phyloP scores from a whole-genome alignment of 2,113 vertebrate species.

The Salvelinus sp. region DNA sequence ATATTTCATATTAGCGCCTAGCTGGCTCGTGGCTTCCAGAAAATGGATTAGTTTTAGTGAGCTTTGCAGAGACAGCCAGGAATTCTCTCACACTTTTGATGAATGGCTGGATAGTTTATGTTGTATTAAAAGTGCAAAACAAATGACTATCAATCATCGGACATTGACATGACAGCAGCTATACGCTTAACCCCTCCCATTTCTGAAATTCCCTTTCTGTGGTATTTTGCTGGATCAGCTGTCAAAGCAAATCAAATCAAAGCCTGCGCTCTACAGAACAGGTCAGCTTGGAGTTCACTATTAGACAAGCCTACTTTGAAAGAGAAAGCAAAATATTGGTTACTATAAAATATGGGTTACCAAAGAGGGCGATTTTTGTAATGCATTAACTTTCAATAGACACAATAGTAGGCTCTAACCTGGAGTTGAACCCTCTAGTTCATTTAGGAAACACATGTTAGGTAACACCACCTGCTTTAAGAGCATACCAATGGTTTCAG shows the following conservation, averaged over 20 bases:
- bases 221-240: slow-evolving; percentile 50
- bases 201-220: slow-evolving; percentile 37
- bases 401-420: background rate
- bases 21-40: slow-evolving; percentile 61
- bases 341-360: background rate
- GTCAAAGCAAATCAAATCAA: too few relatives aligned
- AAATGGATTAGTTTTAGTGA: slow-evolving; percentile 74
- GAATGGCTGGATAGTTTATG: slow-evolving; percentile 74
- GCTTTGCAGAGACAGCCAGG: slow-evolving; percentile 60
- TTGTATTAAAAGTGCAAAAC: slow-evolving; percentile 79
- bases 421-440: background rate
- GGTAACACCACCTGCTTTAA: too few relatives aligned
- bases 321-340: background rate
- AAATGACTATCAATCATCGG: slow-evolving; percentile 77
- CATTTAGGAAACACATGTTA: too few relatives aligned
- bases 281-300: slow-evolving; percentile 39
- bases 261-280: background rate
- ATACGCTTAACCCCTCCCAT: background rate
- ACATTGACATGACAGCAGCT: slow-evolving; percentile 66
- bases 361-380: background rate
- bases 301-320: slow-evolving; percentile 25
- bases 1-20: slow-evolving; percentile 72
- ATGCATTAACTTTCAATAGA: background rate
- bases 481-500: background rate
- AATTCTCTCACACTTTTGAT: slow-evolving; percentile 52